Base-by-base conservation (phyloP, 2,113 vertebrate genomes). In the Clupea harengus region DNA sequence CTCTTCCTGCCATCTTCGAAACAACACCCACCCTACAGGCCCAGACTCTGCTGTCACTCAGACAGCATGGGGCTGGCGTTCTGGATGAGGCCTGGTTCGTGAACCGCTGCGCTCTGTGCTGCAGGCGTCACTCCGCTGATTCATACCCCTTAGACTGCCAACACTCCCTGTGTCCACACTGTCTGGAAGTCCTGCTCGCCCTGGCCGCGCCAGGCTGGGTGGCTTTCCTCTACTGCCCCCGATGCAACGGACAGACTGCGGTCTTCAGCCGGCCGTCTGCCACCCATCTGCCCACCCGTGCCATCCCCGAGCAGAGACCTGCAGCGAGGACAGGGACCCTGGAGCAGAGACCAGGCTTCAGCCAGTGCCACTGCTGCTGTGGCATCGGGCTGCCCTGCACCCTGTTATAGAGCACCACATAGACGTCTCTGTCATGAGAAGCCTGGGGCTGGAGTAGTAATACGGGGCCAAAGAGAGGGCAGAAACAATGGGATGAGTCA, bases 391-490 rank as follows among this genome's bases (percentile, higher is more conserved):
- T 78, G 28, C 72, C 72, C 28, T 78, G 72, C 72, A 39, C 72
- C 2, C 72, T 78, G 32, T 39, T 78, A 18, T 78, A 78, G 32
- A 64, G 47, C 9, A 49, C 47, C 47, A 39, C 25, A 28, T 25
- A 67, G 64, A 10, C 64, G 10, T 28, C n/a, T 67, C 64, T 28
- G n/a, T 7, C n/a, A 67, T 25, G 22, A n/a, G n/a, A 3, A 11
- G 64, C 64, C 64, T 10, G 64, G n/a, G 64, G 64, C 64, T 25
- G 64, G 64, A 67, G n/a, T 67, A 67, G 64, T 67, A 28, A 67
- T 67, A 6, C 28, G 64, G 64, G 11, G 25, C 72, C 28, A 32
- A 7, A 28, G 64, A 72, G 72, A 32, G 72, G 17, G 13, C 28
- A 78, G 11, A 39, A 32, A 3, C 72, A 78, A 11, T 3, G 25